Evolutionary conservation across 1,140 invertebrate genomes (phyloP).

Genomic region (Bombus huntii): DNA sequence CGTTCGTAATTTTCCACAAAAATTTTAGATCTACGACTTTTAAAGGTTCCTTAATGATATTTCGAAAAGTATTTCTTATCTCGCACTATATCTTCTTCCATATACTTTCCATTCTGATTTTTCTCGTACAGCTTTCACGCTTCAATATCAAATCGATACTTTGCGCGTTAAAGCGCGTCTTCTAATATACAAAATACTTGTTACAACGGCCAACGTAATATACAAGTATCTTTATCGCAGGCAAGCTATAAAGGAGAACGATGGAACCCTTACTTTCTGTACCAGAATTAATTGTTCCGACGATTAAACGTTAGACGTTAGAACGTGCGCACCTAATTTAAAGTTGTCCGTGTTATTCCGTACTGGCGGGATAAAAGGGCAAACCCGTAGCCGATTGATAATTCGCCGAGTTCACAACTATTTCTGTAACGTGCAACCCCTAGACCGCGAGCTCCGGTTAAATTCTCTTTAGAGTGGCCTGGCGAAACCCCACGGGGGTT

Average conservation of each 20-base stretch:
- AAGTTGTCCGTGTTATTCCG: background rate
- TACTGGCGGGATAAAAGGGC: slow-evolving; percentile 14
- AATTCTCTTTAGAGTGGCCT: slow-evolving; percentile 72
- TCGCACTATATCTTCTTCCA: too few relatives aligned
- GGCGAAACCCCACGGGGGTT: slow-evolving; percentile 71
- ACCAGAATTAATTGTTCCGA: background rate
- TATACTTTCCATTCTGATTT: too few relatives aligned
- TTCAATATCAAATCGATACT: too few relatives aligned
- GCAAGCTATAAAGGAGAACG: background rate
- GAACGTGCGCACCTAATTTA: slow-evolving; percentile 26
- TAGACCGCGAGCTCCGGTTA: slow-evolving; percentile 53
- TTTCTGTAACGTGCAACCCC: slow-evolving; percentile 49
- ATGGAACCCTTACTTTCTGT: too few relatives aligned
- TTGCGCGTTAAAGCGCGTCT: too few relatives aligned
- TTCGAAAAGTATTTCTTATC: too few relatives aligned
- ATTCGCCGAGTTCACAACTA: slow-evolving; percentile 58
- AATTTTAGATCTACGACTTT: too few relatives aligned
- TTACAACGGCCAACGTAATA: background rate
- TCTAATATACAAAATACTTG: too few relatives aligned
- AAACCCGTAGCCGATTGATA: slow-evolving; percentile 28
- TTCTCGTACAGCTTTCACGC: accelerated
- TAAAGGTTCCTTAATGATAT: too few relatives aligned
- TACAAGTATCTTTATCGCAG: background rate
- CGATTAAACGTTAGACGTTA: background rate
- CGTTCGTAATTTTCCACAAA: too few relatives aligned